Conservation (phyloP, 2,888 invertebrate species). For the Lysandra coridon region DNA sequence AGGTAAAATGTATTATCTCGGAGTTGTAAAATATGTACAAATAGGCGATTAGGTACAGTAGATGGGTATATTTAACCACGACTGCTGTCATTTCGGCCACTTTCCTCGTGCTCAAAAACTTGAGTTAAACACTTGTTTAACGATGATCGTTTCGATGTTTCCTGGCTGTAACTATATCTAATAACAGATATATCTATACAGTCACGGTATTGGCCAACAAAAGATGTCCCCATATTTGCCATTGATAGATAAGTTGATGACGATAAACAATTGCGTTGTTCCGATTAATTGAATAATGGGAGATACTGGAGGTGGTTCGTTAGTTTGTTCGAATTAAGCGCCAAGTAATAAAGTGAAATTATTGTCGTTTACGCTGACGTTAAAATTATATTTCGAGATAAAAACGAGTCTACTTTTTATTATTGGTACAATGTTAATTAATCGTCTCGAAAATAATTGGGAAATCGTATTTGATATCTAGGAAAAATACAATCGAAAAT, state of each 20-base stretch:
- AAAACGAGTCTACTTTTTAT: not conserved
- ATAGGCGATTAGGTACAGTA: no score
- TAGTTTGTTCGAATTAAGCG: not conserved
- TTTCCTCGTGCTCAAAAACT: no score
- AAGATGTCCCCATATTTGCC: not conserved
- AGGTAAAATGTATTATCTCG: no score
- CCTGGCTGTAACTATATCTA: no score
- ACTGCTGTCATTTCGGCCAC: no score
- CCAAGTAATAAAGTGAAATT: not conserved
- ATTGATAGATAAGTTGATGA: not conserved
- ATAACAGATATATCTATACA: no score
- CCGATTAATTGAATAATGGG: constrained; percentile 21
- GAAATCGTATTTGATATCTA: no score
- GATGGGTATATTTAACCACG: no score
- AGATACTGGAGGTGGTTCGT: not conserved
- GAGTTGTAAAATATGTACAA: no score
- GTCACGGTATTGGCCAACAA: not conserved
- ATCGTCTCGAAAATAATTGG: no score
- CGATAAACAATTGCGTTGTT: constrained; percentile 4
- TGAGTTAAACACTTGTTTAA: not conserved
- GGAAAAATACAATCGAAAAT: no score
- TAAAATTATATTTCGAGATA: not conserved
- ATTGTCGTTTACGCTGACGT: not conserved
- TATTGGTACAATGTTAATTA: no score
- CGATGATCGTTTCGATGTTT: not conserved